These are phyloP conservation scores for Scaptomyza parva DNA, from an alignment of 2,888 invertebrate species.

Conservation along the genomic window DNA sequence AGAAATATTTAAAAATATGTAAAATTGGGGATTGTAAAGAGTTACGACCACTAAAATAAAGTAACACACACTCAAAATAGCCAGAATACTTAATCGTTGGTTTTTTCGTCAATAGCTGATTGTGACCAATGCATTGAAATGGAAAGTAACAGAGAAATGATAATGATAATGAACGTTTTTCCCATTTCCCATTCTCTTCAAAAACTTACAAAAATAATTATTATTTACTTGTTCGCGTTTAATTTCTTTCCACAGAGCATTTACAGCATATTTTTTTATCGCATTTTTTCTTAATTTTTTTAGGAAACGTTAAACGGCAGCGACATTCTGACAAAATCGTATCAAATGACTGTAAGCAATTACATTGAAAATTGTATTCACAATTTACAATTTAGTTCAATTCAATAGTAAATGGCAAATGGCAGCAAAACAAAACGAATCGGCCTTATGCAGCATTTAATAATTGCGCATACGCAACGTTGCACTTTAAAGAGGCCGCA, in stretches of 20 bases:
- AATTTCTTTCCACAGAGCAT: background rate
- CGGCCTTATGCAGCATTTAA: slow-evolving; percentile 71
- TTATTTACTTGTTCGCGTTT: background rate
- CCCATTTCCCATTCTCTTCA: no score
- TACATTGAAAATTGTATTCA: slow-evolving; percentile 47
- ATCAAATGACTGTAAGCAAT: slow-evolving; percentile 59
- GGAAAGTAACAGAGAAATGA: no score
- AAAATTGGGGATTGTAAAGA: slow-evolving; percentile 53
- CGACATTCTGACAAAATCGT: slow-evolving; percentile 34
- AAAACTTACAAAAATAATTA: no score
- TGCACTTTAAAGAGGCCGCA: slow-evolving; percentile 63
- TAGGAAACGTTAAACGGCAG: slow-evolving; percentile 46
- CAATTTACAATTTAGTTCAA: slow-evolving; percentile 36
- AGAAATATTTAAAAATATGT: slow-evolving; percentile 70
- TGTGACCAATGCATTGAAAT: slow-evolving; percentile 6
- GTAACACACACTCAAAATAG: slow-evolving; percentile 25
- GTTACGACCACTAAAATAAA: slow-evolving; percentile 33
- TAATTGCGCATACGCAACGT: slow-evolving; percentile 76
- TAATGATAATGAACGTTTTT: no score
- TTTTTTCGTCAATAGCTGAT: slow-evolving; percentile 36
- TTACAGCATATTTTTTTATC: background rate
- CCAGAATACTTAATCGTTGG: slow-evolving; percentile 41
- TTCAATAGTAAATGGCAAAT: background rate
- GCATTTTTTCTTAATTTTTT: slow-evolving; percentile 1
- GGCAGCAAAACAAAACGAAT: slow-evolving; percentile 14